These are phyloP conservation scores for Dynastes hyllus DNA, from an alignment of 2,888 invertebrate species.

Conservation along the genomic window DNA sequence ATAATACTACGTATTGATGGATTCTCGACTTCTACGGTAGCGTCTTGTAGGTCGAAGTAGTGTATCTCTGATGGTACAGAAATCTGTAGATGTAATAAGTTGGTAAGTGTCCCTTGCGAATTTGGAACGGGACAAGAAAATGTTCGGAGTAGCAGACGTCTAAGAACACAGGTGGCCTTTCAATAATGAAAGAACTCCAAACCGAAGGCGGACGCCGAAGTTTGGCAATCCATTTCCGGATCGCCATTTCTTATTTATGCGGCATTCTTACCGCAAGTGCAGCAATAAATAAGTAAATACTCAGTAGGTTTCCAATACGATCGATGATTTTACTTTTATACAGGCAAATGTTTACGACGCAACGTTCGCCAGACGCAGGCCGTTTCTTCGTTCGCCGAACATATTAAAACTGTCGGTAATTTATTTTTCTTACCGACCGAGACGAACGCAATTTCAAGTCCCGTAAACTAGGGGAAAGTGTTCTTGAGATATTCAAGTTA, in stretches of 20 bases:
- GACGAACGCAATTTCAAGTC: conserved; percentile 22
- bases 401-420: conserved; percentile 28
- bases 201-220: conserved; percentile 50
- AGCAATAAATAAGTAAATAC: conserved; percentile 57
- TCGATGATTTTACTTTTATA: conserved; percentile 34
- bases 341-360: conserved; percentile 26
- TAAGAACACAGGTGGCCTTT: conserved; percentile 60
- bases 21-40: background rate
- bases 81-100: conserved; percentile 49
- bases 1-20: too few species aligned
- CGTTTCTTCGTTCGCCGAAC: background rate
- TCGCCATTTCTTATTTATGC: conserved; percentile 60
- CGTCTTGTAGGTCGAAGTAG: background rate
- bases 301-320: conserved; percentile 44
- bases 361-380: conserved; percentile 1
- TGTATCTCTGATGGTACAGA: background rate
- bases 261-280: conserved; percentile 56
- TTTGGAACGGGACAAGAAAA: conserved; percentile 35
- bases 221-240: conserved; percentile 57
- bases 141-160: conserved; percentile 52
- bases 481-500: conserved; percentile 27
- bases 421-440: conserved; percentile 14
- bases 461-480: background rate
- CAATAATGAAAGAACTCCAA: conserved; percentile 59
- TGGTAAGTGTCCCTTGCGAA: conserved; percentile 38